These are phyloP conservation scores for Periophthalmodon schlosseri DNA, from an alignment of 2,113 vertebrate genomes.

Conservation along the genomic window DNA sequence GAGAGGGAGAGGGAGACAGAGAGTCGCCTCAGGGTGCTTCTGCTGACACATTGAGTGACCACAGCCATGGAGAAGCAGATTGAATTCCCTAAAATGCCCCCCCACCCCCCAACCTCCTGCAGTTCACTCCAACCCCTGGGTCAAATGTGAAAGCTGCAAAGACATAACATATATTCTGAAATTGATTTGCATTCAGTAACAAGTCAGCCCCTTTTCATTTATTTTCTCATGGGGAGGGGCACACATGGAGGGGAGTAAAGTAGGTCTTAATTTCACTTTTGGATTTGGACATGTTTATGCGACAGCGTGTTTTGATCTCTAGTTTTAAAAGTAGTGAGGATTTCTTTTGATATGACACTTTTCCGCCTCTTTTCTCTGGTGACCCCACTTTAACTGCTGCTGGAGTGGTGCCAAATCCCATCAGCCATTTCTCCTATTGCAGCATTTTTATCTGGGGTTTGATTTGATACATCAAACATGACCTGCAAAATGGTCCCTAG, in stretches of 20 bases:
- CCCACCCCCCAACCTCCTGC: slow-evolving; percentile 1
- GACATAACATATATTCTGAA: slow-evolving; percentile 39
- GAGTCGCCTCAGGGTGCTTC: slow-evolving; percentile 19
- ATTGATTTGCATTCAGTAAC: slow-evolving; percentile 53
- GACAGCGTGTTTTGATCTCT: slow-evolving; percentile 12
- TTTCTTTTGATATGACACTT: slow-evolving; percentile 21
- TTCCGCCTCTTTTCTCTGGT: background rate
- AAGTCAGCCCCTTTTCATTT: slow-evolving; percentile 24
- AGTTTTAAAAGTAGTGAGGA: background rate
- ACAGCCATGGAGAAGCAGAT: slow-evolving; percentile 37
- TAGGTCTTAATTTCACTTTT: background rate
- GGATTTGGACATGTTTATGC: background rate
- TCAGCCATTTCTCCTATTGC: background rate
- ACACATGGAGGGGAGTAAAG: slow-evolving; percentile 6
- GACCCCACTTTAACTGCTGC: background rate
- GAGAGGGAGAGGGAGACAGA: slow-evolving; percentile 12
- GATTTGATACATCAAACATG: slow-evolving; percentile 20
- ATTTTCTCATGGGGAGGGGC: slow-evolving; percentile 14
- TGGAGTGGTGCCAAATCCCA: slow-evolving; percentile 1
- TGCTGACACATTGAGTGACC: slow-evolving; percentile 48
- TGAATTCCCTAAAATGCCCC: slow-evolving; percentile 38
- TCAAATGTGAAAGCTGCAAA: slow-evolving; percentile 32
- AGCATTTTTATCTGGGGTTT: slow-evolving; percentile 19
- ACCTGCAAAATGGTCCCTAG: background rate
- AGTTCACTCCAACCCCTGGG: slow-evolving; percentile 27